Evolutionary conservation across 1,140 invertebrate species (phyloP).

Genomic region (Diprion similis): DNA sequence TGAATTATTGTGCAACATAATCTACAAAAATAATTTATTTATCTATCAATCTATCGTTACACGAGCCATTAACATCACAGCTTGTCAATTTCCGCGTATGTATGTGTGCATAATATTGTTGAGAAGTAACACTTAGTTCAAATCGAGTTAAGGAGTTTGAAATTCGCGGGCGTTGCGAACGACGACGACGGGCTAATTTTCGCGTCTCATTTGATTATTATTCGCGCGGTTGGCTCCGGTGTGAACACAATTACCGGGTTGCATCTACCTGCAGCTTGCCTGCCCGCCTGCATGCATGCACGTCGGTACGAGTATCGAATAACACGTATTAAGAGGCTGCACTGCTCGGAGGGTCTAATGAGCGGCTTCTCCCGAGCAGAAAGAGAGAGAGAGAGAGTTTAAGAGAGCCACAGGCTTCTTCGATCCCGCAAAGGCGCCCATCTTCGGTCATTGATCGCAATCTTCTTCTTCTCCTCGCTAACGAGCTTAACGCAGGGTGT

Average conservation of each 20-base stretch:
- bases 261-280: neutral
- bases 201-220: constrained; percentile 3
- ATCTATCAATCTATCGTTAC: too few relatives aligned
- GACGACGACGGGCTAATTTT: neutral
- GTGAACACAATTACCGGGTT: neutral
- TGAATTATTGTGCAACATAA: too few relatives aligned
- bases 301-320: constrained; percentile 4
- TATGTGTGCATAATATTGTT: too few relatives aligned
- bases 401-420: constrained; percentile 17
- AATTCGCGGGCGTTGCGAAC: neutral
- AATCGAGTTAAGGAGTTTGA: neutral
- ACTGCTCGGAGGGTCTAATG: neutral
- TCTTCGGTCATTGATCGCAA: constrained; percentile 60
- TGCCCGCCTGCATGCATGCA: neutral
- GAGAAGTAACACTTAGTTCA: neutral
- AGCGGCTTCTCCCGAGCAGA: neutral
- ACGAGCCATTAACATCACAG: too few relatives aligned
- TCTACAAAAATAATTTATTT: too few relatives aligned
- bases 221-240: neutral
- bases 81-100: too few relatives aligned
- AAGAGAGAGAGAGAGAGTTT: too few relatives aligned
- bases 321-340: constrained; percentile 16
- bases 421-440: constrained; percentile 52
- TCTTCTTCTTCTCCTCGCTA: constrained; percentile 50
- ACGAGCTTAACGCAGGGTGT: constrained; percentile 55